Conservation (phyloP, 1,140 invertebrate species). For the Achatina immaculata region DNA sequence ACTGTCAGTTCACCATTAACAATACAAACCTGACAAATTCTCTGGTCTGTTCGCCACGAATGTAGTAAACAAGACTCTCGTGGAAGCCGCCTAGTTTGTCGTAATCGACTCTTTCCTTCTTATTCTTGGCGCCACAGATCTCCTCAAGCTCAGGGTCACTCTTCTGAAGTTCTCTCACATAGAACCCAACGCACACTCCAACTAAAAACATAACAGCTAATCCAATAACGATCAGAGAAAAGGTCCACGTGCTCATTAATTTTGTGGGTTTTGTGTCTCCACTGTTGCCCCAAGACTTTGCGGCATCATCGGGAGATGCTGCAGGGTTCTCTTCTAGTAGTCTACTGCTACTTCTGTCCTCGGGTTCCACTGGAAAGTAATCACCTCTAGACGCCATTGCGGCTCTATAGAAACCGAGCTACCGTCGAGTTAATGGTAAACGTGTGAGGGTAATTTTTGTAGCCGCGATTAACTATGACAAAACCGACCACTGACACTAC, state of each 20-base stretch:
- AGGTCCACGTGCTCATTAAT: slow-evolving; percentile 16
- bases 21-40: slow-evolving; percentile 19
- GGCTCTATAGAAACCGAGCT: background rate
- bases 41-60: slow-evolving; percentile 23
- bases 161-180: slow-evolving; percentile 29
- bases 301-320: background rate
- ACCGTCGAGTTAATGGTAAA: no score
- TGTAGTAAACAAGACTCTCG: slow-evolving; percentile 29
- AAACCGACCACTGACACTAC: no score
- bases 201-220: slow-evolving; percentile 26
- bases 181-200: slow-evolving; percentile 32
- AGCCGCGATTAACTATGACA: no score
- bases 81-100: background rate
- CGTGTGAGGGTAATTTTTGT: no score
- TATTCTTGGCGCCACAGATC: background rate
- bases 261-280: background rate
- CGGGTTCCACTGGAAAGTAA: background rate
- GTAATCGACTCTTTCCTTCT: background rate
- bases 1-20: background rate
- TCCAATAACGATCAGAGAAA: slow-evolving; percentile 29
- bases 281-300: background rate
- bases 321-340: background rate
- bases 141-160: background rate
- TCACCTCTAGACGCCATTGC: background rate
- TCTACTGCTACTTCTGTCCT: background rate